Evolutionary conservation across 2,888 invertebrate species (phyloP).

Genomic region (Lasioglossum oenotherae): DNA sequence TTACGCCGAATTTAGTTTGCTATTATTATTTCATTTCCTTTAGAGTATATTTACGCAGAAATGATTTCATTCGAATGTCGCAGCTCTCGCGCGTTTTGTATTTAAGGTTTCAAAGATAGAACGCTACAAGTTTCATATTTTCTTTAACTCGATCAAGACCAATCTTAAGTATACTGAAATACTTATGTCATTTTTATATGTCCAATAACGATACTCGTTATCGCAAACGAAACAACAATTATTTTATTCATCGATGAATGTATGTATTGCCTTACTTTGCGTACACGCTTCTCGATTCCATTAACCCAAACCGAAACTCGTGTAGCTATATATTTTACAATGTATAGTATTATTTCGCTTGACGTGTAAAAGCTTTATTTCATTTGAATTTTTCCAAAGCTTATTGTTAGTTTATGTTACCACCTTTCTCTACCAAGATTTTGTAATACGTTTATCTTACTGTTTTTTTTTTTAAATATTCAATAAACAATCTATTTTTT

Average conservation of each 20-base stretch:
- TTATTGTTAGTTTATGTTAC: background rate
- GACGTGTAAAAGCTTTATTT: background rate
- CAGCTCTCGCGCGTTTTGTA: background rate
- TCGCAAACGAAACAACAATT: background rate
- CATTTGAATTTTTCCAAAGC: background rate
- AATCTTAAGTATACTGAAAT: background rate
- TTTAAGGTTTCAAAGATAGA: background rate
- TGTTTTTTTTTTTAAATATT: constrained; percentile 12
- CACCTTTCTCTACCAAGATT: constrained; percentile 7
- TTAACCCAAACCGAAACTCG: background rate
- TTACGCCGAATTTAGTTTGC: background rate
- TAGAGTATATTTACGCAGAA: background rate
- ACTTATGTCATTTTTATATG: background rate
- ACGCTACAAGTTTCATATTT: background rate
- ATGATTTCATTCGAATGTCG: background rate
- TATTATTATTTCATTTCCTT: background rate
- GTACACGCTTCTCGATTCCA: background rate
- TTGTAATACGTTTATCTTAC: constrained; percentile 16
- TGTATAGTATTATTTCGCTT: background rate
- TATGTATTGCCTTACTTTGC: background rate
- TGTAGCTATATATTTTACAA: background rate
- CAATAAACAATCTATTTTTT: constrained; percentile 39
- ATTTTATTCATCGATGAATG: background rate
- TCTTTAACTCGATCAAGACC: background rate
- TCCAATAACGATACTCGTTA: background rate